Conservation (phyloP, 1,140 invertebrate genomes). For the Leptopilina clavipes region DNA sequence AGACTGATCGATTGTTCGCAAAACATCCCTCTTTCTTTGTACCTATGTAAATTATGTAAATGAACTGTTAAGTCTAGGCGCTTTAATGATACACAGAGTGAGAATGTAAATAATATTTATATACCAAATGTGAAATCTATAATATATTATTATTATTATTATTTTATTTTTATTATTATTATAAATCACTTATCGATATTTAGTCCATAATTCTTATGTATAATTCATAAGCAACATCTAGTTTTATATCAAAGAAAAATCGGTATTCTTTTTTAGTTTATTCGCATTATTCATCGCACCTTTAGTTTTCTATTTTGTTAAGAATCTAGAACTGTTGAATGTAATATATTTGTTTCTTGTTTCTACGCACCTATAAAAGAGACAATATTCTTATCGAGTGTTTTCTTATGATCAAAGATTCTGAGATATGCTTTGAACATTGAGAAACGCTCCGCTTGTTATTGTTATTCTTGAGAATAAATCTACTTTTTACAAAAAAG, state of each 20-base stretch:
- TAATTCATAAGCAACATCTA: not conserved
- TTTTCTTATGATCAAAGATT: slow-evolving; percentile 17
- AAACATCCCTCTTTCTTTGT: slow-evolving; percentile 5
- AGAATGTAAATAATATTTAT: slow-evolving; percentile 33
- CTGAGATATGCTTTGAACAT: not conserved
- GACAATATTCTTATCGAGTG: slow-evolving; percentile 24
- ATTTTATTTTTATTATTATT: not conserved
- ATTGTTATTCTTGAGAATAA: slow-evolving; percentile 2
- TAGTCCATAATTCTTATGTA: not conserved
- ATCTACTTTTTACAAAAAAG: slow-evolving; percentile 6
- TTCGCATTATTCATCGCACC: not conserved
- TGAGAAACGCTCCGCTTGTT: slow-evolving; percentile 10
- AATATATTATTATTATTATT: not conserved
- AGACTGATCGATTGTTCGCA: slow-evolving; percentile 12
- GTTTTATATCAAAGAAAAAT: slow-evolving; percentile 15
- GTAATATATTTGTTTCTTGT: not conserved
- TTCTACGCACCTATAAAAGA: not conserved
- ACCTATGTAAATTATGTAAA: slow-evolving; percentile 30
- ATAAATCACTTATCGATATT: not conserved
- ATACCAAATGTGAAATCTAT: slow-evolving; percentile 9
- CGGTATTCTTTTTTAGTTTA: not conserved
- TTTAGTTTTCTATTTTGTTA: not conserved
- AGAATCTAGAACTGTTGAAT: not conserved
- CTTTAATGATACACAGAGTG: slow-evolving; percentile 18
- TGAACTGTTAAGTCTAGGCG: slow-evolving; percentile 1